phyloP scores from a whole-genome alignment of 2,797 vertebrate species.

The Sus cebifrons region DNA sequence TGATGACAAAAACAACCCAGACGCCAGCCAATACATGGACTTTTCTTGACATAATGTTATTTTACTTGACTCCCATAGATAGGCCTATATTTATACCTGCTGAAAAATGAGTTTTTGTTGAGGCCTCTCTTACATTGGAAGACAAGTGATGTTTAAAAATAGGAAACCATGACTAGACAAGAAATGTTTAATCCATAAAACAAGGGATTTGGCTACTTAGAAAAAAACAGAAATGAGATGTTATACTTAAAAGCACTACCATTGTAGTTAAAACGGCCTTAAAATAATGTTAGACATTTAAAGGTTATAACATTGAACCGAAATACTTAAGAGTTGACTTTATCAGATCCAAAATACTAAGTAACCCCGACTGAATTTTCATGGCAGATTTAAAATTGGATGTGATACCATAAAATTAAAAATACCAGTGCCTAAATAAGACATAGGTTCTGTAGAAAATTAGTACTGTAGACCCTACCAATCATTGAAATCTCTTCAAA shows the following conservation, averaged over 20 bases:
- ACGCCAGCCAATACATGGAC: neutral
- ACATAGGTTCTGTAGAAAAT: neutral
- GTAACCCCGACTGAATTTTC: neutral
- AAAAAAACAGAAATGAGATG: constrained; percentile 11
- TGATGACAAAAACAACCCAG: neutral
- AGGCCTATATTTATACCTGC: neutral
- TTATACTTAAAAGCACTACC: neutral
- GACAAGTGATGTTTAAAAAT: neutral
- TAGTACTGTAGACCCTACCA: neutral
- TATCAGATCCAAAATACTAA: constrained; percentile 10
- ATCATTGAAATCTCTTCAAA: neutral
- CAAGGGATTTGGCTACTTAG: constrained; percentile 30
- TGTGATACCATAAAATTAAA: neutral
- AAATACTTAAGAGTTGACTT: constrained; percentile 54
- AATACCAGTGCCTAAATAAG: neutral
- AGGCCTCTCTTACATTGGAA: neutral
- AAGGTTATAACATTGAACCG: constrained; percentile 20
- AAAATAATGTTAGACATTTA: constrained; percentile 13
- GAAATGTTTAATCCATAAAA: constrained; percentile 43
- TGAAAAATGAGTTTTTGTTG: constrained; percentile 56
- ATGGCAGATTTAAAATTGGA: neutral
- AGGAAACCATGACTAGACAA: constrained; percentile 25
- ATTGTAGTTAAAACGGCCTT: constrained; percentile 15
- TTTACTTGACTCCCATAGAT: neutral
- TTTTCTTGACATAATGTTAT: neutral